A percentile compares a stretch with the other conserved stretches of the same genome.
Evolutionary conservation across 53 echinoderm and acorn worm genomes (phyloP).

Genomic region (Stichopus horrens): DNA sequence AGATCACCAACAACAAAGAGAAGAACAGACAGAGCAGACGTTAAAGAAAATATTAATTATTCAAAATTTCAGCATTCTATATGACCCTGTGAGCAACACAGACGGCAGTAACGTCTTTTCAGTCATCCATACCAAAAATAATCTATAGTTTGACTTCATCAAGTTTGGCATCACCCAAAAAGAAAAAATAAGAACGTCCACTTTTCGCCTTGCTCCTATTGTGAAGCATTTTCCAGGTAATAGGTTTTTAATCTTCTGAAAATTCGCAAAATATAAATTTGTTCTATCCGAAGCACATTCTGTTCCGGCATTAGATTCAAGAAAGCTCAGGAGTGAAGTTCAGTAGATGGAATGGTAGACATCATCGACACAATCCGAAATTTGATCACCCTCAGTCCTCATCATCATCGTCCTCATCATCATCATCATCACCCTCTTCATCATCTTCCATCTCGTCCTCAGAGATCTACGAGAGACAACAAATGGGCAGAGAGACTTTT

Average conservation of each 20-base stretch:
- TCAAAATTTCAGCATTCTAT: too few species aligned
- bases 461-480: slow-evolving; percentile 43
- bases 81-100: too few species aligned
- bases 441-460: slow-evolving; percentile 72
- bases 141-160: background rate
- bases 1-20: too few species aligned
- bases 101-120: background rate
- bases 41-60: too few species aligned
- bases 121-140: background rate
- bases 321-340: background rate
- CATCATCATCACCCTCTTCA: slow-evolving; percentile 70
- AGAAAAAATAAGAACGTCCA: too few species aligned
- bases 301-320: background rate
- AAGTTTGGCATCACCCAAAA: too few species aligned
- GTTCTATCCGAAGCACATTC: background rate
- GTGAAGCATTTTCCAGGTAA: too few species aligned
- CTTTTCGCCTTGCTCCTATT: too few species aligned
- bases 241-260: background rate
- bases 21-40: too few species aligned
- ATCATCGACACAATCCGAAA: background rate
- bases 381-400: slow-evolving; percentile 44
- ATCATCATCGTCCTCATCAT: slow-evolving; percentile 62
- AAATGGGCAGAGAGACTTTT: background rate
- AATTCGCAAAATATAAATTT: background rate
- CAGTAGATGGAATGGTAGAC: slow-evolving; percentile 21